Evolutionary conservation across 2,797 vertebrate species (phyloP).

Genomic region (Eutrigla gurnardus): DNA sequence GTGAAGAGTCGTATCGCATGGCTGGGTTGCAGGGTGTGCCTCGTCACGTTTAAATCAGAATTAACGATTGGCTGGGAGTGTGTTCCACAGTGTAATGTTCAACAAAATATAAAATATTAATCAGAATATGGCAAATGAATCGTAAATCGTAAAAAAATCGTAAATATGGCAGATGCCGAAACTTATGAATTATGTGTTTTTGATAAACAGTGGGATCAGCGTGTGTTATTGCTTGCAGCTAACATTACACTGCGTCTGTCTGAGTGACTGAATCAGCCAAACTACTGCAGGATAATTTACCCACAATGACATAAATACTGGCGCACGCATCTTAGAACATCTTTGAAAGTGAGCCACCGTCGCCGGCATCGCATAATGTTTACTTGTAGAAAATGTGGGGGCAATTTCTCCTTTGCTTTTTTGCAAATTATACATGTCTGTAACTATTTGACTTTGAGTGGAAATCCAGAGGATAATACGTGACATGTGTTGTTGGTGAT

Average conservation of each 20-base stretch:
- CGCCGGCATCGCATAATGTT: slow-evolving; percentile 56
- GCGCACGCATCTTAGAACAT: slow-evolving; percentile 35
- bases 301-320: slow-evolving; percentile 66
- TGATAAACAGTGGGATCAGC: slow-evolving; percentile 41
- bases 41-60: slow-evolving; percentile 56
- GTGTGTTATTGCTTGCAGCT: slow-evolving; percentile 54
- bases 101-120: slow-evolving; percentile 45
- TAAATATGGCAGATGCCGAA: slow-evolving; percentile 30
- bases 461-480: slow-evolving; percentile 41
- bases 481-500: slow-evolving; percentile 39
- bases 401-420: slow-evolving; percentile 24
- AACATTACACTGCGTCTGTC: slow-evolving; percentile 45
- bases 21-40: slow-evolving; percentile 58
- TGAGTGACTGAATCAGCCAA: slow-evolving; percentile 53
- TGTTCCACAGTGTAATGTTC: slow-evolving; percentile 60
- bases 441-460: slow-evolving; percentile 32
- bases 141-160: no score
- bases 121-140: no score
- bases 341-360: slow-evolving; percentile 52
- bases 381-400: slow-evolving; percentile 52
- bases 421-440: slow-evolving; percentile 50
- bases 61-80: slow-evolving; percentile 56
- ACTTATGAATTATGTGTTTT: slow-evolving; percentile 35
- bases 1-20: slow-evolving; percentile 46
- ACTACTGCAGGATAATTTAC: slow-evolving; percentile 58